Evolutionary conservation across 2,113 vertebrate species (phyloP).

Genomic region (Brachypodius melanocephalos): DNA sequence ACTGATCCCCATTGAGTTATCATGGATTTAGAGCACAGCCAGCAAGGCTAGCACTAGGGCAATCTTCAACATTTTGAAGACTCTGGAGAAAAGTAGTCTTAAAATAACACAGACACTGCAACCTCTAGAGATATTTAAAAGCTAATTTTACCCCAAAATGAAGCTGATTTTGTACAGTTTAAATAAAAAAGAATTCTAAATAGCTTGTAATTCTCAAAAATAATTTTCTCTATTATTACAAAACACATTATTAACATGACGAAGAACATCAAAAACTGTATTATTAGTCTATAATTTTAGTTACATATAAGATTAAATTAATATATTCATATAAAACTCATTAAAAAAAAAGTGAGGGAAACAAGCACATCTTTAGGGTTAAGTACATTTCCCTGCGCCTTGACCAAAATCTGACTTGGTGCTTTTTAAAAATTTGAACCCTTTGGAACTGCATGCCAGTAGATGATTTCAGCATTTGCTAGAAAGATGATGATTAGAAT

Average conservation of each 20-base stretch:
- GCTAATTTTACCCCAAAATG: background rate
- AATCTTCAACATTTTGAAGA: background rate
- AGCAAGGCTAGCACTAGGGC: background rate
- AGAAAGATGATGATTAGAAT: background rate
- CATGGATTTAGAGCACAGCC: background rate
- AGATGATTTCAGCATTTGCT: background rate
- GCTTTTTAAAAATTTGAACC: background rate
- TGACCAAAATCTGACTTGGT: background rate
- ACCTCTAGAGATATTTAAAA: background rate
- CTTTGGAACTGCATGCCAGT: background rate
- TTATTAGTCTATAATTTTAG: background rate
- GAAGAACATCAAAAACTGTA: background rate
- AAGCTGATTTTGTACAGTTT: background rate
- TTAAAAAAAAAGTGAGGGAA: accelerated
- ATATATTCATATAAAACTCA: background rate
- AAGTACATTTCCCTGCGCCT: background rate
- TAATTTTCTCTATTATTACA: background rate
- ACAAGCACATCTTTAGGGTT: background rate
- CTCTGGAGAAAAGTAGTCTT: background rate
- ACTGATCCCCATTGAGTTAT: background rate
- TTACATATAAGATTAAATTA: background rate
- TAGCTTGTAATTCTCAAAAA: background rate
- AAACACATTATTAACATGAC: background rate
- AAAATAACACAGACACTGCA: background rate
- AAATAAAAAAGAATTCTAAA: background rate